Evolutionary conservation across 1,140 invertebrate genomes (phyloP), one percentile per base, ranked within the genome.

Genomic region (Euwallacea similis): DNA sequence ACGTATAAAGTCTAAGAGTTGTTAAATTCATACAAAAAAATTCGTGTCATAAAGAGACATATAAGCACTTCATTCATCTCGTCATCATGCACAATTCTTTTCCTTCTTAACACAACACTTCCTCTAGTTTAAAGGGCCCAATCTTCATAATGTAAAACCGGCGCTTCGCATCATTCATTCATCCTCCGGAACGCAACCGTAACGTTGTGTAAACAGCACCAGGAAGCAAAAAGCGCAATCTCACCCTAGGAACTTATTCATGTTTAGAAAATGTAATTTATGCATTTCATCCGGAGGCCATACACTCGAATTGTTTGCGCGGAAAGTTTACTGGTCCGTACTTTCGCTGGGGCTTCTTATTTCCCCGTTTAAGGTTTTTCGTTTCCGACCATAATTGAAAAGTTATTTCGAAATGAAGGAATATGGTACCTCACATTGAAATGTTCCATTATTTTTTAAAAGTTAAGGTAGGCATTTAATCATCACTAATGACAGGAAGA

Each of bases 211-310:
- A 50, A 50, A 10, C 46, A 13, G 46, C 1, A 50, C 46, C 46
- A 65, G 42, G 13, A 53, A 16, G 21, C 56, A 63, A 72, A 72
- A 72, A 74, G 54, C 61, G 61, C 69, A 74, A 74, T 65, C 62
- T 67, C 70, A 71, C 67, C 54, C 0, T 7, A 50, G 62, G 55
- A 75, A 76, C 74, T 73, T 76, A 74, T 73, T 73, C 65, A 71
- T 73, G 73, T 76, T 74, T 74, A 69, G 42, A 74, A 73, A 76
- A 76, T 76, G 71, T 76, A 76, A 76, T 73, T 73, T 76, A 76
- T 76, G 75, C 73, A 76, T 76, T 75, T 76, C 70, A 71, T 71
- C 75, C 73, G 56, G 55, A 54, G 72, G 73, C 75, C 63, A 74
- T 68, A 73, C 54, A 76, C 62, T 69, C 69, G 68, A 73, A 75